phyloP scores from a whole-genome alignment of 1,140 invertebrate genomes.

The Cylas formicarius region DNA sequence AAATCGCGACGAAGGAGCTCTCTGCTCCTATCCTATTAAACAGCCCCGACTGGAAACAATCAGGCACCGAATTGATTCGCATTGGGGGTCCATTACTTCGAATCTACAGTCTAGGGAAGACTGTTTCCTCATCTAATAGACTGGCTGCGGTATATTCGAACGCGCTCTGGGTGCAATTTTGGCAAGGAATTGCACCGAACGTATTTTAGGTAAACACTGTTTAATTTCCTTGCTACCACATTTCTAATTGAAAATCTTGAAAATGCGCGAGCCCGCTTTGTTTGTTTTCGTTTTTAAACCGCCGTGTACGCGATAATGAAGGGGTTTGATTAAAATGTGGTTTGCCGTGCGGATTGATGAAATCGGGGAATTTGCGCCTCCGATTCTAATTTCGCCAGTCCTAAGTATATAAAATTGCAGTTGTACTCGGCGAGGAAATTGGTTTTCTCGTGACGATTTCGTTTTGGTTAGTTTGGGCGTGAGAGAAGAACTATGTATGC shows the following conservation, averaged over 20 bases:
- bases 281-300: no score
- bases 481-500: no score
- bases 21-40: constrained; percentile 40
- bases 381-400: no score
- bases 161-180: constrained; percentile 29
- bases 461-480: no score
- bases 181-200: constrained; percentile 29
- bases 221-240: constrained; percentile 23
- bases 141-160: constrained; percentile 17
- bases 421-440: no score
- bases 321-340: no score
- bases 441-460: no score
- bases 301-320: no score
- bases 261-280: no score
- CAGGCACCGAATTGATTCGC: constrained; percentile 41
- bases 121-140: constrained; percentile 31
- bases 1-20: constrained; percentile 21
- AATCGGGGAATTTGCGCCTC: no score
- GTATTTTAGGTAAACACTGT: constrained; percentile 31
- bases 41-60: constrained; percentile 40
- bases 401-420: no score
- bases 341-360: no score
- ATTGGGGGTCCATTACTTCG: constrained; percentile 41
- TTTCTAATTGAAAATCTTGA: constrained; percentile 25
- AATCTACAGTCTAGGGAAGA: constrained; percentile 30